Base-by-base conservation (phyloP, 64 coral and sea anemone genomes). In the Porites australiensis region DNA sequence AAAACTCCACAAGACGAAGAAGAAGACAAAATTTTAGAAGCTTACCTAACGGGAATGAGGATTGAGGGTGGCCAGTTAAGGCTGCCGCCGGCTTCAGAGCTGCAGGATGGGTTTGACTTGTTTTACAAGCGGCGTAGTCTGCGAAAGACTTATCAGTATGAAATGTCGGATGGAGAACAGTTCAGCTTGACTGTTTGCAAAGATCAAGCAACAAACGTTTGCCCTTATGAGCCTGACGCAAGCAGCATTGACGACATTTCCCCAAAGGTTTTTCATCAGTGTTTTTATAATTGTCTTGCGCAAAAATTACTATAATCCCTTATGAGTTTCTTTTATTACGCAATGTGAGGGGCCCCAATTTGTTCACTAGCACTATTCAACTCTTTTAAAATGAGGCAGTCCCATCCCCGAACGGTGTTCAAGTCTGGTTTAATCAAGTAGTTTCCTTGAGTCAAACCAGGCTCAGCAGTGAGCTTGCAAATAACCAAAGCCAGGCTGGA, bases 131-230 rank as follows among this genome's bases (percentile, higher is more conserved):
- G 86, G 19, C 23, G 27, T 18, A 60, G 70, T 44, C 57, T 46
- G 8, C 48, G 70, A 46, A 74, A 62, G 27, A 88, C 12, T 1
- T 88, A 88, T 27, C 37, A 58, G 16, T 88, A 22, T 21, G 18
- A 43, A 53, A 13, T 15, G 27, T 37, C 27, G 3, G 27, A 88
- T 5, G 55, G 47, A 4, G 16, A 55, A 3, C 23, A 75, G 70
- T 88, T 88, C 13, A 88, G 58, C 71, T 55, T 88, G 51, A 59
- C 37, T 68, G 58, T 88, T 61, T 75, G 22, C 5, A 54, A 88
- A 60, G 50, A 88, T 20, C 27, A 88, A 44, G 52, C 5, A 66
- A 69, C 18, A 21, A 15, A 9, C 52, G 74, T 19, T 70, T 11
- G 73, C 51, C 9, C 53, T 63, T 4, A 3, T 21, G 45, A 62